Evolutionary conservation across 2,888 invertebrate genomes (phyloP).

Genomic region (Pandemis cinnamomeana): DNA sequence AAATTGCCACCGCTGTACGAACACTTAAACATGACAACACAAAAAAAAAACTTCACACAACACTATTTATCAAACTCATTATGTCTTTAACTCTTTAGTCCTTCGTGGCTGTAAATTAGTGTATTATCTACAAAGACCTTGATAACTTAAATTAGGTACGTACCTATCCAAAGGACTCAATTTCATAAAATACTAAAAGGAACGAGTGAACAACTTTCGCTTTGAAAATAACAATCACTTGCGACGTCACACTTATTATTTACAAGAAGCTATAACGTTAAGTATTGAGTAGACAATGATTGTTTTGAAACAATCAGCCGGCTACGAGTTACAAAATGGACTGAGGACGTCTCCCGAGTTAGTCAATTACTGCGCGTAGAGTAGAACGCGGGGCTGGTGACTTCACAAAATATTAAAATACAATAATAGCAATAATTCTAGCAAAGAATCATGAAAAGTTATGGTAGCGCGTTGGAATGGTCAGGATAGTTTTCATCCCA

Average conservation of each 20-base stretch:
- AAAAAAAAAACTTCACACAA: background rate
- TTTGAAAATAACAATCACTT: no score
- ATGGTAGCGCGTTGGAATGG: no score
- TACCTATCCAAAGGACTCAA: no score
- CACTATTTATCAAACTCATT: background rate
- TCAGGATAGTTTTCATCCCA: no score
- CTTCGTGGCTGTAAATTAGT: no score
- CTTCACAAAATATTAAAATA: background rate
- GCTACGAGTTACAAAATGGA: constrained; percentile 49
- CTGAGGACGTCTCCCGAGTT: constrained; percentile 50
- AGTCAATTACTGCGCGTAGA: constrained; percentile 51
- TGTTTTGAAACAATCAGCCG: constrained; percentile 45
- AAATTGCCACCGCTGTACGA: constrained; percentile 42
- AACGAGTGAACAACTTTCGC: no score
- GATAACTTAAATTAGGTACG: no score
- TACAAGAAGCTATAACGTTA: background rate
- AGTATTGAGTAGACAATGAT: constrained; percentile 2
- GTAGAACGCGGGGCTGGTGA: constrained; percentile 39
- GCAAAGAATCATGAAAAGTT: no score
- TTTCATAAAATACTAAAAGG: no score
- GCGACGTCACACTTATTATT: background rate
- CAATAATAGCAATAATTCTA: no score
- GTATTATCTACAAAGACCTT: no score
- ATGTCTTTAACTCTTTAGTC: no score
- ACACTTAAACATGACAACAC: constrained; percentile 36